Evolutionary conservation across 2,888 invertebrate genomes (phyloP).

Genomic region (Encarsia formosa): DNA sequence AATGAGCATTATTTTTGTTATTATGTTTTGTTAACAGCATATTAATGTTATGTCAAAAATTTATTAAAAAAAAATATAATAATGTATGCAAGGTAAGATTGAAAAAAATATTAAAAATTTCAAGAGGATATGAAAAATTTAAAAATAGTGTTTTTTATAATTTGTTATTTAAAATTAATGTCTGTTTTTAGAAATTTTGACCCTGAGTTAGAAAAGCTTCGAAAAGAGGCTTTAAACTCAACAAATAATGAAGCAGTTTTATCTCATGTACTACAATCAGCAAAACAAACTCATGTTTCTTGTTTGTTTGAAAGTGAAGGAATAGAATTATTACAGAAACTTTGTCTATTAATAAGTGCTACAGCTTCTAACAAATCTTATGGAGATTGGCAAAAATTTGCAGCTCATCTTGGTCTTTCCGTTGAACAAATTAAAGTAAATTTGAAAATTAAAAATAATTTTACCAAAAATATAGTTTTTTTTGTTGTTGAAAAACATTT

Average conservation of each 20-base stretch:
- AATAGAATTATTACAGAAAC: slow-evolving; percentile 32
- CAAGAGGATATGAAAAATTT: neutral
- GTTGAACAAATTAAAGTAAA: slow-evolving; percentile 42
- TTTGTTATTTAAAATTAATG: neutral
- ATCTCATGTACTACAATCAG: slow-evolving; percentile 30
- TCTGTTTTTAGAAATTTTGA: slow-evolving; percentile 28
- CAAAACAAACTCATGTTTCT: slow-evolving; percentile 38
- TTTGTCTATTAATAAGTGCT: slow-evolving; percentile 41
- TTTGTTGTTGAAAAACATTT: neutral
- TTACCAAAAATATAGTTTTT: neutral
- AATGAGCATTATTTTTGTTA: no score
- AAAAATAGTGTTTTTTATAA: neutral
- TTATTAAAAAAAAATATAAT: neutral
- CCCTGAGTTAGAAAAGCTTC: slow-evolving; percentile 38
- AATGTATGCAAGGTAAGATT: slow-evolving; percentile 13
- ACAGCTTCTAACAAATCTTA: slow-evolving; percentile 39
- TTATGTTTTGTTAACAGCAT: no score
- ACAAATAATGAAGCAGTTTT: slow-evolving; percentile 35
- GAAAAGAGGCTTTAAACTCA: slow-evolving; percentile 35
- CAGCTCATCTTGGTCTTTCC: slow-evolving; percentile 37
- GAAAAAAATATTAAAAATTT: neutral
- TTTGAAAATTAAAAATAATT: slow-evolving; percentile 1
- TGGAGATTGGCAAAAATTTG: slow-evolving; percentile 45
- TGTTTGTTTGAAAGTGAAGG: slow-evolving; percentile 41
- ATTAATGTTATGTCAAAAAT: no score